phyloP scores from a whole-genome alignment of 1,140 invertebrate genomes.

The Lordiphosa mommai region DNA sequence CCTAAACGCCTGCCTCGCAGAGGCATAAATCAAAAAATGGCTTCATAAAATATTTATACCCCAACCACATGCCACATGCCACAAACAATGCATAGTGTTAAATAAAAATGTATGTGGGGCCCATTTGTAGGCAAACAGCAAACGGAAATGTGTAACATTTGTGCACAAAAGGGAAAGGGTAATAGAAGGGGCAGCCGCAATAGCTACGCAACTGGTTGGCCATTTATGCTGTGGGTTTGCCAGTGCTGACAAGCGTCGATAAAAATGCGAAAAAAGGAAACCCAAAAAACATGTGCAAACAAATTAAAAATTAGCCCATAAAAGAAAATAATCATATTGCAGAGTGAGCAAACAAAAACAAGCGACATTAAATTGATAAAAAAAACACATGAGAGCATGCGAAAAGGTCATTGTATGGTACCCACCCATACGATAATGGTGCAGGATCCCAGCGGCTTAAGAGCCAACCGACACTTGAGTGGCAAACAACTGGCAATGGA shows the following conservation, averaged over 20 bases:
- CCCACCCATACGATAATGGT: conserved; percentile 32
- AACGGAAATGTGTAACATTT: conserved; percentile 57
- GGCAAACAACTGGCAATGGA: conserved; percentile 5
- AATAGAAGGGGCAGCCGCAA: conserved; percentile 13
- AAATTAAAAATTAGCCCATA: conserved; percentile 72
- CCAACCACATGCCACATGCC: conserved; percentile 8
- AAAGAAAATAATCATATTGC: conserved; percentile 76
- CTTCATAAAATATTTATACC: conserved; percentile 69
- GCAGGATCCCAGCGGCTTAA: conserved; percentile 15
- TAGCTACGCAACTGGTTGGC: conserved; percentile 68
- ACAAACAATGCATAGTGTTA: conserved; percentile 38
- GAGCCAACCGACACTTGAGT: conserved; percentile 32
- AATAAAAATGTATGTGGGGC: conserved; percentile 54
- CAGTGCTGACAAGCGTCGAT: conserved; percentile 45
- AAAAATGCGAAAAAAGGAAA: conserved; percentile 10
- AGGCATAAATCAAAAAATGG: conserved; percentile 64
- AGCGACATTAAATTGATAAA: conserved; percentile 58
- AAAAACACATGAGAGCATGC: conserved; percentile 16
- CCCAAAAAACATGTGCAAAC: conserved; percentile 56
- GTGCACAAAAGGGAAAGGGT: not conserved
- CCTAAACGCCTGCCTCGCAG: conserved; percentile 45
- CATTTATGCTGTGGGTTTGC: conserved; percentile 39
- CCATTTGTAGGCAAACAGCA: conserved; percentile 43
- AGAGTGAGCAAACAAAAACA: conserved; percentile 52
- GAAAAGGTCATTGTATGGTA: conserved; percentile 20